These are phyloP conservation scores for Decapterus maruadsi DNA, from an alignment of 2,797 vertebrate species.

Conservation along the genomic window DNA sequence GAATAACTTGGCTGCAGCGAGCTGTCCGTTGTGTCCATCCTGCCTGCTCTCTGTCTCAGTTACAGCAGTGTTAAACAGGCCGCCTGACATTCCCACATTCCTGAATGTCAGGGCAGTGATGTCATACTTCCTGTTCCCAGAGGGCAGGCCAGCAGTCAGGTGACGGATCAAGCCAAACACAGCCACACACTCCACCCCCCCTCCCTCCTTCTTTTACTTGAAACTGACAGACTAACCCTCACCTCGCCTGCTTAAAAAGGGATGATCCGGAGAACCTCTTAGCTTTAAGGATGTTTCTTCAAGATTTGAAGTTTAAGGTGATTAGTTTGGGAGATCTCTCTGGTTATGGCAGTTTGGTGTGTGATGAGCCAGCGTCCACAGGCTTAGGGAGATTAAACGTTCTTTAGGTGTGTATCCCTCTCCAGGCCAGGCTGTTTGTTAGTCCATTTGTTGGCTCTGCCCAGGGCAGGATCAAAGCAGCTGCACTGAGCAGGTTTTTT, in stretches of 20 bases:
- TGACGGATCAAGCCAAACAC: conserved; percentile 73
- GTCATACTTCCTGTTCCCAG: conserved; percentile 85
- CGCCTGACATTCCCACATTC: conserved; percentile 84
- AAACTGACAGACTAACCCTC: conserved; percentile 21
- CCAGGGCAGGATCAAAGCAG: conserved; percentile 55
- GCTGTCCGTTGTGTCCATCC: conserved; percentile 44
- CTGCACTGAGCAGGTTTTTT: conserved; percentile 34
- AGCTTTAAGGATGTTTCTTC: conserved; percentile 51
- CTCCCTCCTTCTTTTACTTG: conserved; percentile 1
- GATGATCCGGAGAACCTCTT: conserved; percentile 44
- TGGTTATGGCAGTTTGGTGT: conserved; percentile 43
- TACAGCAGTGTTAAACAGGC: conserved; percentile 65
- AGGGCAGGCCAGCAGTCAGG: conserved; percentile 72
- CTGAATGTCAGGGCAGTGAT: conserved; percentile 81
- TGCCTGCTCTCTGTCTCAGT: conserved; percentile 40
- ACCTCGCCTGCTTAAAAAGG: conserved; percentile 30
- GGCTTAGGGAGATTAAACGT: conserved; percentile 72
- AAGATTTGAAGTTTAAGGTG: conserved; percentile 61
- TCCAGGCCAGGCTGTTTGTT: conserved; percentile 57
- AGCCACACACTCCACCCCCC: conserved; percentile 37
- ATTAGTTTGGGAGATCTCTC: conserved; percentile 49
- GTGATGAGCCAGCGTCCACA: conserved; percentile 65
- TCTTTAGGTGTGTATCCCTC: conserved; percentile 69
- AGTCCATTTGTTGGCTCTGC: conserved; percentile 63
- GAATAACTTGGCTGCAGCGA: conserved; percentile 37